Conservation (phyloP, 2,888 invertebrate genomes). For the Eupithecia tripunctaria region DNA sequence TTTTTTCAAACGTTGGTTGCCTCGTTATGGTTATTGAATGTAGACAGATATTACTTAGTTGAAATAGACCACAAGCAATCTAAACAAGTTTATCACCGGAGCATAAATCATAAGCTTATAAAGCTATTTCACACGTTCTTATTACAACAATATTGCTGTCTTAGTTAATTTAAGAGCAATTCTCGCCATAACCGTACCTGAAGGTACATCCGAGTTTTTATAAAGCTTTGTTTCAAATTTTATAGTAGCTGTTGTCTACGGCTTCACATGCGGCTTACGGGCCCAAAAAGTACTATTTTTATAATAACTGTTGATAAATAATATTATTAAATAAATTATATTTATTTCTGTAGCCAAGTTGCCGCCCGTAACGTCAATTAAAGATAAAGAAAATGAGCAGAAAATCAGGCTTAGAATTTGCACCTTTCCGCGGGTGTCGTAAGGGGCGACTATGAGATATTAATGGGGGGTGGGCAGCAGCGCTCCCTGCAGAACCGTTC, state of each 20-base stretch:
- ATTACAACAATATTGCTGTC: slow-evolving; percentile 27
- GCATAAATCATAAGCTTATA: slow-evolving; percentile 26
- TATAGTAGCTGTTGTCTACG: neutral
- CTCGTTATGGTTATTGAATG: neutral
- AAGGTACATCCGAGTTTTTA: slow-evolving; percentile 23
- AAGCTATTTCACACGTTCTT: slow-evolving; percentile 37
- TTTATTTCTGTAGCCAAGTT: no score
- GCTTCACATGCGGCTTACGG: neutral
- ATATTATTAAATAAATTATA: no score
- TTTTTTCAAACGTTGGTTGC: neutral
- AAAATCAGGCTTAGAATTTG: no score
- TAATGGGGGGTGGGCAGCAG: no score
- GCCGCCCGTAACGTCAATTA: no score
- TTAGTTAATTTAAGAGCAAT: slow-evolving; percentile 29
- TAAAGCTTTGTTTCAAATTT: slow-evolving; percentile 41
- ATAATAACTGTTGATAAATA: no score
- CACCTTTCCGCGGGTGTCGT: no score
- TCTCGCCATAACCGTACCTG: slow-evolving; percentile 17
- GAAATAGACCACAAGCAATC: neutral
- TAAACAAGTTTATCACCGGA: slow-evolving; percentile 8
- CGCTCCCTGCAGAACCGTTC: no score
- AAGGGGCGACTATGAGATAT: no score
- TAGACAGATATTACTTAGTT: neutral
- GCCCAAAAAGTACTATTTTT: no score
- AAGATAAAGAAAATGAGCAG: no score